Base-by-base conservation (phyloP, 2,113 vertebrate genomes). In the Syngnathus floridae region DNA sequence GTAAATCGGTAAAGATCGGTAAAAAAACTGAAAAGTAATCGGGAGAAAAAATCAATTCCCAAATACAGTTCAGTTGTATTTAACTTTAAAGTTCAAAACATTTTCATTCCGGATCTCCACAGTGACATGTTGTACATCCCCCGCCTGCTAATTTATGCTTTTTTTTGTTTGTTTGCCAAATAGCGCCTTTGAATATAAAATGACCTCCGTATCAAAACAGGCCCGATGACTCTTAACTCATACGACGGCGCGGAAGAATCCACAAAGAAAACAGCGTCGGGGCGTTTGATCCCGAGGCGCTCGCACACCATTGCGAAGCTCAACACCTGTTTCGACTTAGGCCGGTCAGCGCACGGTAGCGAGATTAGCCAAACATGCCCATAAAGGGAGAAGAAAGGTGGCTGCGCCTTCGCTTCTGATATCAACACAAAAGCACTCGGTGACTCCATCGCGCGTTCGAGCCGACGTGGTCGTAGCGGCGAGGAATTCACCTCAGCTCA, bases 261-360 rank as follows among this genome's bases (percentile, higher is more conserved):
- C 74, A 78, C 55, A 82, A 88, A 79, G 82, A 85, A 88, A 88
- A 90, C 74, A 40, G 45, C 45, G 68, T 76, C 36, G 14, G 65
- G 65, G 67, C 79, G 74, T 76, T 56, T 37, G 73, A 72, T 77
- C 58, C 64, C 8, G 68, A 74, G 80, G 64, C 71, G 68, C 79
- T 83, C 41, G 67, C 69, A 45, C 79, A 81, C 77, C 62, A 68
- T 84, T 76, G 75, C 78, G 63, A 56, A 82, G 71, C 69, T 65
- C 79, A 82, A 84, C 88, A 90, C 88, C 88, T 90, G 88, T 84
- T 90, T 88, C 69, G 69, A 88, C 83, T 90, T 90, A 90, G 82
- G 79, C 84, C 69, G 75, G 68, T 75, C 58, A 12, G 79, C 81
- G 84, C 85, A 84, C 85, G 81, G 87, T 87, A 88, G 85, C 84